phyloP scores from a whole-genome alignment of 1,140 invertebrate genomes.

The Samia ricini region DNA sequence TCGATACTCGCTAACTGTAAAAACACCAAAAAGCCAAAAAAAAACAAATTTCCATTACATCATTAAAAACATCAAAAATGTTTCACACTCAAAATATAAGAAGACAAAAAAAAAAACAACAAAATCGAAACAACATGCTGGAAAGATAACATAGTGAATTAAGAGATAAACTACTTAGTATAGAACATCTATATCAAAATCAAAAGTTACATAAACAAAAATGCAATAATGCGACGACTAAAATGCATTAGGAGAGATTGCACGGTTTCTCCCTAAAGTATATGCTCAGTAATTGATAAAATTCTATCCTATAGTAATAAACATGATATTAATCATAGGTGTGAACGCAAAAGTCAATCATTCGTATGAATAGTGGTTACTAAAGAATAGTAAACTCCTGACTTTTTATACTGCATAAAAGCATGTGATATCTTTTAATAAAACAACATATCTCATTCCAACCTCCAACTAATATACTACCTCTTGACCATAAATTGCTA shows the following conservation, averaged over 20 bases:
- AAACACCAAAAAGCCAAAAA: neutral
- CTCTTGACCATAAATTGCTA: too few species aligned
- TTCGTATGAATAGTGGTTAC: too few species aligned
- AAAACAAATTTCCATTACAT: neutral
- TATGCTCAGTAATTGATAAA: neutral
- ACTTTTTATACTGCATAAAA: too few species aligned
- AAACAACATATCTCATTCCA: too few species aligned
- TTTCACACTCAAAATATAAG: neutral
- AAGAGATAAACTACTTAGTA: neutral
- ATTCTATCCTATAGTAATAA: neutral
- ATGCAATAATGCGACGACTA: neutral
- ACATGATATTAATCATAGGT: too few species aligned
- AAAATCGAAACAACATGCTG: neutral
- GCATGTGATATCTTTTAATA: too few species aligned
- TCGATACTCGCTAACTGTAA: neutral
- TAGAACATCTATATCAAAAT: neutral
- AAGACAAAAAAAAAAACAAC: neutral
- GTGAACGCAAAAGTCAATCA: too few species aligned
- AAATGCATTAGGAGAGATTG: neutral
- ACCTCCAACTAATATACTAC: too few species aligned
- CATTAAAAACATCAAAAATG: neutral
- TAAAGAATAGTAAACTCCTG: too few species aligned
- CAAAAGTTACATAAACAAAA: neutral
- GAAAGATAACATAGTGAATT: neutral
- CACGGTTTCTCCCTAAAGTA: neutral